These are phyloP conservation scores for Drosophila colorata DNA, from an alignment of 2,888 invertebrate species.

Conservation along the genomic window DNA sequence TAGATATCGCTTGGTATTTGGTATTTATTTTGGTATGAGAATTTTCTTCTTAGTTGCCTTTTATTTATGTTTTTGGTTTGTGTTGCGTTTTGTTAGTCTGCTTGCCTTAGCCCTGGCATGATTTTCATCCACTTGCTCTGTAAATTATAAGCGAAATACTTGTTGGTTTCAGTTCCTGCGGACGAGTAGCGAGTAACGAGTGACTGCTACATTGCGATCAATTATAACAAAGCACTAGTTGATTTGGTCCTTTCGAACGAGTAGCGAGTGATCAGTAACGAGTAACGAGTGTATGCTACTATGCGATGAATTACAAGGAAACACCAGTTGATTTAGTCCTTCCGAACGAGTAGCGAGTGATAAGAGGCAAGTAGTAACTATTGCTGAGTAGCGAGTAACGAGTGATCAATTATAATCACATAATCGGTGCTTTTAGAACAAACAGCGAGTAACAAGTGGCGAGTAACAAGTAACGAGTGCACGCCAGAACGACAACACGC, in stretches of 20 bases:
- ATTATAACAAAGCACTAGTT: background rate
- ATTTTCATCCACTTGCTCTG: conserved; percentile 48
- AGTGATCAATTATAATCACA: too few species aligned
- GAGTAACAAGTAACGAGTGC: background rate
- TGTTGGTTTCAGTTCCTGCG: conserved; percentile 6
- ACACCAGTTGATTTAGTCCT: background rate
- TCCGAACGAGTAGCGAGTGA: too few species aligned
- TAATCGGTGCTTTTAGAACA: too few species aligned
- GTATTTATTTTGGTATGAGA: conserved; percentile 52
- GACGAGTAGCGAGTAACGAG: conserved; percentile 4
- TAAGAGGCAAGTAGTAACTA: too few species aligned
- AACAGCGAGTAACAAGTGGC: background rate
- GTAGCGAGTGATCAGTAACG: too few species aligned
- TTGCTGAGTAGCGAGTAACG: background rate
- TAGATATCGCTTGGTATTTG: conserved; percentile 37
- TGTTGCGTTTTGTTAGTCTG: conserved; percentile 44
- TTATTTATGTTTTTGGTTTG: conserved; percentile 47
- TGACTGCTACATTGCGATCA: background rate
- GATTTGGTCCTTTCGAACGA: background rate
- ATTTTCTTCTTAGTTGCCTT: conserved; percentile 27
- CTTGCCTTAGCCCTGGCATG: conserved; percentile 55
- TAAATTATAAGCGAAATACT: conserved; percentile 2
- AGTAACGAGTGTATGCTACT: background rate
- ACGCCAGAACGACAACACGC: background rate
- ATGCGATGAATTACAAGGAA: background rate